Base-by-base conservation (phyloP, 2,113 vertebrate genomes). In the Lophochroa leadbeateri region DNA sequence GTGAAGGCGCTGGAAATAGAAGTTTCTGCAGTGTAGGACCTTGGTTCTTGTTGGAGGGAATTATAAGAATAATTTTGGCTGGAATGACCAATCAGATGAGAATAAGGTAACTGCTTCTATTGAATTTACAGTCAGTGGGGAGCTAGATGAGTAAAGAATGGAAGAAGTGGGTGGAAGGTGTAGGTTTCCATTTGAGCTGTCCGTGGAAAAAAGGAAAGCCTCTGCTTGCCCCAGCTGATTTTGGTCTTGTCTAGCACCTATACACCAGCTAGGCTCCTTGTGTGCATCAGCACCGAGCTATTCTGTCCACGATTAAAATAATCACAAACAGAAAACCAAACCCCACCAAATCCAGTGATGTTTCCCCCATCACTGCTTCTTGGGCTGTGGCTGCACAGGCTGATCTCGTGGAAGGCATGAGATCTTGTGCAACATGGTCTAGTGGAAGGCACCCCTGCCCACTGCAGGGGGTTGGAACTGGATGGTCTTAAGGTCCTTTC, bases 21-120 rank as follows among this genome's bases (percentile, higher is more conserved):
- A 70, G 69, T n/a, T 83, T 82, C 65, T 64, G 55, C 80, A 79
- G 1, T 27, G 15, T 16, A 44, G n/a, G 52, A 52, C 37, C 41
- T 60, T 78, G 12, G 60, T 60, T 90, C 64, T 93, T 71, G 44
- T 31, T 83, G 68, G 63, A 52, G 76, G 76, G n/a, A 83, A 83
- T 67, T 53, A 76, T 44, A 65, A 43, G 41, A 79, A 57, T 69
- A 47, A 60, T 86, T 96, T 88, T 90, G 64, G 11, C 44, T 84
- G 74, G 57, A 72, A 64, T 92, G 68, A 67, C 88, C 88, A 77
- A 44, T 83, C 64, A 94, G 86, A 71, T 25, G 33, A 53, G 78
- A 88, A 21, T 82, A 65, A 61, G 69, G 25, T 15, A 67, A 39
- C 41, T 8, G 15, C 41, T 50, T 79, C 71, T 63, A n/a, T 79